phyloP scores from a whole-genome alignment of 2,888 invertebrate genomes.

The Nomada goodeniana region DNA sequence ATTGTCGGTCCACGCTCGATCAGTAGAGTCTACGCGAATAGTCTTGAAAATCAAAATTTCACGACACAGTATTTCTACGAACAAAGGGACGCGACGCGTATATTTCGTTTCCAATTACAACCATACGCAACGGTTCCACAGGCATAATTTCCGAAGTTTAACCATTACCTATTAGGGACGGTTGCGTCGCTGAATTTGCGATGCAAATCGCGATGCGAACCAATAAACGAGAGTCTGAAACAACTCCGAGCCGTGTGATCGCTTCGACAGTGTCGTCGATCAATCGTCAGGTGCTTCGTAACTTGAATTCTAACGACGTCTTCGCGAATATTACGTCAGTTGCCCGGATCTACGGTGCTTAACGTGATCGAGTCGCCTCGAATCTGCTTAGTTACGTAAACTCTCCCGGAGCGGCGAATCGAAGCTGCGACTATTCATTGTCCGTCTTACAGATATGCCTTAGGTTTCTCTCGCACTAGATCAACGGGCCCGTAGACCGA shows the following conservation, averaged over 20 bases:
- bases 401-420: constrained; percentile 51
- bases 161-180: too few relatives aligned
- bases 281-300: background rate
- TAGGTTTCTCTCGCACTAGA: constrained; percentile 60
- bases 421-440: constrained; percentile 60
- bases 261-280: background rate
- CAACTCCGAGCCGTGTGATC: background rate
- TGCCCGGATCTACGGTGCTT: constrained; percentile 26
- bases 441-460: constrained; percentile 65
- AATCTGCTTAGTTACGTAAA: constrained; percentile 48
- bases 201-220: too few relatives aligned
- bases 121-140: too few relatives aligned
- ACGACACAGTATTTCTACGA: too few relatives aligned
- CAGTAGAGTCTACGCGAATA: too few relatives aligned
- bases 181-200: too few relatives aligned
- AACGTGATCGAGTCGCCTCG: constrained; percentile 33
- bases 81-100: too few relatives aligned
- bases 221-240: background rate
- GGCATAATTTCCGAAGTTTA: too few relatives aligned
- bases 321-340: constrained; percentile 28
- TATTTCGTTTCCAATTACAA: too few relatives aligned
- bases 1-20: too few relatives aligned
- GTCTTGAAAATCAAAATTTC: too few relatives aligned
- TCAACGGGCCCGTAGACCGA: constrained; percentile 60
- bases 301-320: constrained; percentile 10